phyloP scores from a whole-genome alignment of 2,888 invertebrate species.

The Hemithea aestivaria region DNA sequence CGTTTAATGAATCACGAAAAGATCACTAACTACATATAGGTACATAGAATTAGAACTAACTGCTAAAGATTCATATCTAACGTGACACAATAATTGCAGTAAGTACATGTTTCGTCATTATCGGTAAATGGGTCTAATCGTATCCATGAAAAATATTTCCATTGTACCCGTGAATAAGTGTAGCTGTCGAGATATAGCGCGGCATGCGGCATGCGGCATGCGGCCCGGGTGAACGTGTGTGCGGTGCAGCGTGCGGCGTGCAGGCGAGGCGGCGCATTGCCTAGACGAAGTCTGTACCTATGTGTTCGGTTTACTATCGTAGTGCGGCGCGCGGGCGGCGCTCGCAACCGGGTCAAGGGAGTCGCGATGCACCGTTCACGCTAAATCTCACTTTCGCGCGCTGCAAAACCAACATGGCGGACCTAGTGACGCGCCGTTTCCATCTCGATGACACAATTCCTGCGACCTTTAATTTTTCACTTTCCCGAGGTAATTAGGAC shows the following conservation, averaged over 20 bases:
- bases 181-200: constrained; percentile 20
- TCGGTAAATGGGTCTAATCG: constrained; percentile 34
- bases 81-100: constrained; percentile 32
- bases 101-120: constrained; percentile 25
- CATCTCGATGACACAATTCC: constrained; percentile 57
- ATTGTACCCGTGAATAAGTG: constrained; percentile 35
- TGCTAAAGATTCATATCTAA: constrained; percentile 27
- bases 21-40: constrained; percentile 26
- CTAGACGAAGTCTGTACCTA: constrained; percentile 47
- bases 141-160: constrained; percentile 49
- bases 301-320: constrained; percentile 60
- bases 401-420: constrained; percentile 70
- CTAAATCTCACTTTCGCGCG: constrained; percentile 79
- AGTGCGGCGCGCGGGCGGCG: constrained; percentile 44
- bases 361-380: constrained; percentile 75
- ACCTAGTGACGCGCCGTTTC: constrained; percentile 58
- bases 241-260: neutral
- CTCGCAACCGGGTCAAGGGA: constrained; percentile 74
- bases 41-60: constrained; percentile 25
- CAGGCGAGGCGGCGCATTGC: no score
- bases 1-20: constrained; percentile 25
- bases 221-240: neutral
- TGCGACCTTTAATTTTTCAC: constrained; percentile 26
- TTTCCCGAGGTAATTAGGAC: constrained; percentile 30
- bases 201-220: constrained; percentile 5